These are phyloP conservation scores for Amphiduros pacificus DNA, from an alignment of 2,888 invertebrate species.

Conservation along the genomic window DNA sequence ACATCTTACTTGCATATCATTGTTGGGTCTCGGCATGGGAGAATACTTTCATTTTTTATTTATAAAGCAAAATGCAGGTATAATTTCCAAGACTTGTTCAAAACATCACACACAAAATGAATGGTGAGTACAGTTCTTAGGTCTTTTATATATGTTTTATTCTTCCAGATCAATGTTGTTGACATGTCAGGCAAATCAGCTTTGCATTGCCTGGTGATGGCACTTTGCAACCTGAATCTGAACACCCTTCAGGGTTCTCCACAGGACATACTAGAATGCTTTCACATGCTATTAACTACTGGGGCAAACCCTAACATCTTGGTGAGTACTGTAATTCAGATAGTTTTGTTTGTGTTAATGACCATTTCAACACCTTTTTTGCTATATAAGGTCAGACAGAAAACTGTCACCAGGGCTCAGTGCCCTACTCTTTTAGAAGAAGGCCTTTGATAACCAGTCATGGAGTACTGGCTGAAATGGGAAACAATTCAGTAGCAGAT, in stretches of 20 bases:
- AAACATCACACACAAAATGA: too few species aligned
- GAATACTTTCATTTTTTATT: neutral
- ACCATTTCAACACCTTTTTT: too few species aligned
- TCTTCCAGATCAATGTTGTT: conserved; percentile 10
- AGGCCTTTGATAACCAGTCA: too few species aligned
- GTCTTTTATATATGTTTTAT: neutral
- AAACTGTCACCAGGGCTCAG: too few species aligned
- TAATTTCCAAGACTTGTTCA: too few species aligned
- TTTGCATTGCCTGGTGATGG: conserved; percentile 12
- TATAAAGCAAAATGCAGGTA: neutral
- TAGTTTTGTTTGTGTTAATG: too few species aligned
- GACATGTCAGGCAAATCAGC: conserved; percentile 10
- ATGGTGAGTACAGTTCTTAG: neutral
- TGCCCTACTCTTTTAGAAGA: too few species aligned
- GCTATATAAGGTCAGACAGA: too few species aligned
- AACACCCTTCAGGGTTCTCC: conserved; percentile 10
- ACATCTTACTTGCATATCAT: too few species aligned
- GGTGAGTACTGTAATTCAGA: too few species aligned
- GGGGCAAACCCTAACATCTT: conserved; percentile 10
- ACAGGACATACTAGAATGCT: conserved; percentile 1
- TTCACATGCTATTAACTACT: conserved; percentile 4
- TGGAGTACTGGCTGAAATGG: too few species aligned
- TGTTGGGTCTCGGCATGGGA: conserved; percentile 5
- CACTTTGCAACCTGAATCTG: conserved; percentile 6
- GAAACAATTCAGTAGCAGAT: too few species aligned